Percentiles rank a stretch among this genome's conserved stretches.
These are phyloP conservation scores for Garrulus glandarius DNA, from an alignment of 2,797 vertebrate genomes.

Conservation along the genomic window DNA sequence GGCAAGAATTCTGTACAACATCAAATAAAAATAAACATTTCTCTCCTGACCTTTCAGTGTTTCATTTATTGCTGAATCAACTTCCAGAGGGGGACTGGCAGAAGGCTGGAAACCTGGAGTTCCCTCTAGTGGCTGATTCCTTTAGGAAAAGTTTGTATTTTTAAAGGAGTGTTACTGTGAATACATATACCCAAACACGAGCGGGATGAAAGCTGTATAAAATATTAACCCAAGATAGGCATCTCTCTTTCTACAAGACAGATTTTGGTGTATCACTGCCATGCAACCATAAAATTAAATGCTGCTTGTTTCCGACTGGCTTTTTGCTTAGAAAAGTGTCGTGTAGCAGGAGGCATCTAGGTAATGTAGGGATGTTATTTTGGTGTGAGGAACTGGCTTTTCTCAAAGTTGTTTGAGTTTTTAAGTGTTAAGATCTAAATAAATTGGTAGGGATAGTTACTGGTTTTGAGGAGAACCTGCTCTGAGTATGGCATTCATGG, in stretches of 20 bases:
- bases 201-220: neutral
- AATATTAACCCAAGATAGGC: neutral
- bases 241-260: neutral
- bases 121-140: slow-evolving; percentile 42
- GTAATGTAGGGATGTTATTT: neutral
- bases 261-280: neutral
- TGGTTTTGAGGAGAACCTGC: neutral
- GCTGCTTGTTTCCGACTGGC: neutral
- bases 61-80: neutral
- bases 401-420: neutral
- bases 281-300: neutral
- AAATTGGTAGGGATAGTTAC: neutral
- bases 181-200: neutral
- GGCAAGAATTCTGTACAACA: neutral
- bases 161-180: neutral
- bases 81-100: neutral
- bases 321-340: neutral
- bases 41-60: neutral
- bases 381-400: neutral
- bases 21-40: neutral
- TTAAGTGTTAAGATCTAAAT: neutral
- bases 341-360: neutral
- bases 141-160: neutral
- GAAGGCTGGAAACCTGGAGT: neutral
- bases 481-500: neutral